A percentile compares a stretch with the other conserved stretches of the same genome.
Evolutionary conservation across 2,113 vertebrate species (phyloP).

Genomic region (Tragelaphus strepsiceros): DNA sequence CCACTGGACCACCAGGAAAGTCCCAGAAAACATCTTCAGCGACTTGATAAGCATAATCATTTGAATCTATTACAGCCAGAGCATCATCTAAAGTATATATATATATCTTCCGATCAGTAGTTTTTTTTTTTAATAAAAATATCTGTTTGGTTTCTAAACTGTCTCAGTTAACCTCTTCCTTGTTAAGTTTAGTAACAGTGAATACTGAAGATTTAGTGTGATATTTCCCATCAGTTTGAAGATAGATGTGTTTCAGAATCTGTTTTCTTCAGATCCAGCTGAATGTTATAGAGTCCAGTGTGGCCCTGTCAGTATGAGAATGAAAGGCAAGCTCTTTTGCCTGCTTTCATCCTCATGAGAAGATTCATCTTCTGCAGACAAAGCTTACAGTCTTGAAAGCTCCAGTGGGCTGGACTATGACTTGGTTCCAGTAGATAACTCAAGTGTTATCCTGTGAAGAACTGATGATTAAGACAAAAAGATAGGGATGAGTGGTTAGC

Average conservation of each 20-base stretch:
- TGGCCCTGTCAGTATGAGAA: no score
- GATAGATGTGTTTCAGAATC: background rate
- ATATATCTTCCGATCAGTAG: background rate
- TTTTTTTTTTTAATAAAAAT: background rate
- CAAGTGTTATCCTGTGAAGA: background rate
- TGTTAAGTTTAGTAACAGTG: background rate
- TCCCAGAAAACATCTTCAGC: background rate
- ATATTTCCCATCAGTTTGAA: background rate
- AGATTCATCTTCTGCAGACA: background rate
- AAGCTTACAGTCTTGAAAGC: background rate
- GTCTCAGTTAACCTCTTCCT: background rate
- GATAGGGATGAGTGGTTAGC: background rate
- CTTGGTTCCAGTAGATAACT: background rate
- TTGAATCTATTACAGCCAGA: background rate
- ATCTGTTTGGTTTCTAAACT: slow-evolving; percentile 2
- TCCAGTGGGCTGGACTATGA: background rate
- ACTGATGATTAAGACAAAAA: background rate
- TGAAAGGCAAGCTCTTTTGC: background rate
- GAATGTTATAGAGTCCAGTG: background rate
- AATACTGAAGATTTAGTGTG: background rate
- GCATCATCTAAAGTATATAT: background rate
- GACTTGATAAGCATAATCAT: background rate
- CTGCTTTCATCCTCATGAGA: background rate
- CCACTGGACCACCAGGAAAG: background rate
- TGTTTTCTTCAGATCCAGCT: background rate